A percentile compares a stretch with the other conserved stretches of the same genome.
Conservation (phyloP, 2,888 invertebrate species). For the Drosophila borealis region DNA sequence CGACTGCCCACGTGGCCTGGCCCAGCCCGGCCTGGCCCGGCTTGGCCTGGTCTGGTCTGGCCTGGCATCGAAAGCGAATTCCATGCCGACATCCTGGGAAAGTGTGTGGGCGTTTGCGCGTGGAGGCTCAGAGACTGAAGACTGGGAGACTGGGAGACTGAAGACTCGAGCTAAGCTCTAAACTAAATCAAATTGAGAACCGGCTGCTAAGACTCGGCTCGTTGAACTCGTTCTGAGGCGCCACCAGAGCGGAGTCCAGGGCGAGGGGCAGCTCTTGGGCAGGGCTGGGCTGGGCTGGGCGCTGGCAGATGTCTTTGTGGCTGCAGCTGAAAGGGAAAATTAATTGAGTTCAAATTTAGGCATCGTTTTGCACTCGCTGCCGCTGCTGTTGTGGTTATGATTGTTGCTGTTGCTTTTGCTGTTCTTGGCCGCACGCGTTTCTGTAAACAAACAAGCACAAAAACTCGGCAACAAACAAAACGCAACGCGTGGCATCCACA, state of each 20-base stretch:
- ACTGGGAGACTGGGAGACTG: conserved; percentile 14
- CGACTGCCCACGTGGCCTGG: conserved; percentile 60
- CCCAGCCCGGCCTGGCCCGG: conserved; percentile 18
- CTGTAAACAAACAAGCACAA: conserved; percentile 69
- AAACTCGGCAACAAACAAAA: conserved; percentile 68
- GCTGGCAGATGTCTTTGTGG: conserved; percentile 18
- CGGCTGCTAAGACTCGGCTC: conserved; percentile 48
- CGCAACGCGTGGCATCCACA: conserved; percentile 64
- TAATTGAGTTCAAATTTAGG: conserved; percentile 63
- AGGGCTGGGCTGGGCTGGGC: conserved; percentile 2
- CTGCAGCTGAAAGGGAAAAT: conserved; percentile 40
- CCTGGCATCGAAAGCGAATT: conserved; percentile 59
- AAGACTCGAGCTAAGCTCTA: conserved; percentile 20
- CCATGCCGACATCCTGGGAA: conserved; percentile 72
- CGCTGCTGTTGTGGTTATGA: conserved; percentile 20
- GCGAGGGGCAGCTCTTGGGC: background rate
- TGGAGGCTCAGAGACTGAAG: background rate
- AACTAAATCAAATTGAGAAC: conserved; percentile 71
- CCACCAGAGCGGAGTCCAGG: conserved; percentile 33
- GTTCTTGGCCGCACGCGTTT: conserved; percentile 77
- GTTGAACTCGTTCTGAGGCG: conserved; percentile 61
- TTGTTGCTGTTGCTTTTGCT: conserved; percentile 33
- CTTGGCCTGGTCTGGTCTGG: too few relatives aligned
- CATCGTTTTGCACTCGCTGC: conserved; percentile 44
- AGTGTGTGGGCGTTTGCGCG: conserved; percentile 58